phyloP scores from a whole-genome alignment of 2,113 vertebrate genomes.

The Vireo altiloquus region DNA sequence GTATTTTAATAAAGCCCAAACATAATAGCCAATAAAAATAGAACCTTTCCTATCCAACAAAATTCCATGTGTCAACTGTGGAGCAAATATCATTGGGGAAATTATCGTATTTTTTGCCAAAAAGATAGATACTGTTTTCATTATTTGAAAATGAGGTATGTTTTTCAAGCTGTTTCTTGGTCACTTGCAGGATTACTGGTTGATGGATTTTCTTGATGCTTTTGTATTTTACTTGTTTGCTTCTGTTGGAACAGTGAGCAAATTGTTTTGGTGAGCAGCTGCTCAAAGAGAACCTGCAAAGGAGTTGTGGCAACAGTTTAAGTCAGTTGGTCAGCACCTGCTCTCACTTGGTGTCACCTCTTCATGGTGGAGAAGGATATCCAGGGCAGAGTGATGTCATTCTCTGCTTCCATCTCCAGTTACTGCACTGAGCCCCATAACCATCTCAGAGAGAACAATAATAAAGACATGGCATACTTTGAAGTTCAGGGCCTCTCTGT shows the following conservation, averaged over 20 bases:
- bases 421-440: not conserved
- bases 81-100: not conserved
- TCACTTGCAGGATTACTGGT: not conserved
- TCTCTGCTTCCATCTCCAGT: not conserved
- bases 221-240: not conserved
- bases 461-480: not conserved
- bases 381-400: not conserved
- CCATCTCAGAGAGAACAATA: not conserved
- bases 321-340: not conserved
- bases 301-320: not conserved
- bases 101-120: not conserved
- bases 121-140: not conserved
- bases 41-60: not conserved
- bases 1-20: not conserved
- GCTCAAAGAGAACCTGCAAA: not conserved
- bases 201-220: not conserved
- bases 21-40: not conserved
- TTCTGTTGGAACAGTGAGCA: not conserved
- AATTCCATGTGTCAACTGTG: not conserved
- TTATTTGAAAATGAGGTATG: not conserved
- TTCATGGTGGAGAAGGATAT: not conserved
- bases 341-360: not conserved
- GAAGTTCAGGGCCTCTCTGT: not conserved
- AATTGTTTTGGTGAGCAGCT: not conserved
- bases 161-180: not conserved